Base-by-base conservation (phyloP, 2,113 vertebrate genomes). In the Cyprichromis sp. region DNA sequence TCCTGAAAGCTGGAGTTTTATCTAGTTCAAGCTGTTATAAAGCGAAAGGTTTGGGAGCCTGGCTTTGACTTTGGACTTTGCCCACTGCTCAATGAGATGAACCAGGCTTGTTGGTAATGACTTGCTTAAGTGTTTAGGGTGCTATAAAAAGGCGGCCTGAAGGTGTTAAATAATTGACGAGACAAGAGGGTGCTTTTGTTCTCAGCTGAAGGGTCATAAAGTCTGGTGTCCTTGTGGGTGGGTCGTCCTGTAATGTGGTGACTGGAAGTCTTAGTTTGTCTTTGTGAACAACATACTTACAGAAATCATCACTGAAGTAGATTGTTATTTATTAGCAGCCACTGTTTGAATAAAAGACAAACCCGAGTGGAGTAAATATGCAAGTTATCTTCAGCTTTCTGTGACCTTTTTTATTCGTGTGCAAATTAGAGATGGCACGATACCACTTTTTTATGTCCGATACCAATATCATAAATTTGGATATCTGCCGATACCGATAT, bases 61-160 rank as follows among this genome's bases (percentile, higher is more conserved):
- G 5, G 47, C 79, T 38, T 42, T 83, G 57, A 73, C 86, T 63
- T 86, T 78, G 92, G 91, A 93, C 94, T 93, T 90, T 93, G 88
- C 53, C 81, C 31, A 38, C 71, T 40, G 40, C 21, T 61, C 17
- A 59, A 55, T 21, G 54, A 81, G 81, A 78, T 55, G 71, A 87
- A 81, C 14, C 19, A 8, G 63, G 19, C 6, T 53, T 12, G 55
- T 11, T 54, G 5, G 76, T 40, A 42, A 9, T n/a, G 21, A 24
- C 79, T 89, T 4, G 11, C 91, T 86, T 82, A 92, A 89, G 84
- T 84, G 82, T 83, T 81, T 71, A n/a, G 34, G 73, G 85, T 85
- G 80, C 88, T 82, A 92, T 93, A 94, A 90, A 91, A 53, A 21
- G 11, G 6, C 14, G 31, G 7, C 38, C 61, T 79, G 36, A 31